Base-by-base conservation (phyloP, 2,113 vertebrate genomes). In the Cygnus buccinator region DNA sequence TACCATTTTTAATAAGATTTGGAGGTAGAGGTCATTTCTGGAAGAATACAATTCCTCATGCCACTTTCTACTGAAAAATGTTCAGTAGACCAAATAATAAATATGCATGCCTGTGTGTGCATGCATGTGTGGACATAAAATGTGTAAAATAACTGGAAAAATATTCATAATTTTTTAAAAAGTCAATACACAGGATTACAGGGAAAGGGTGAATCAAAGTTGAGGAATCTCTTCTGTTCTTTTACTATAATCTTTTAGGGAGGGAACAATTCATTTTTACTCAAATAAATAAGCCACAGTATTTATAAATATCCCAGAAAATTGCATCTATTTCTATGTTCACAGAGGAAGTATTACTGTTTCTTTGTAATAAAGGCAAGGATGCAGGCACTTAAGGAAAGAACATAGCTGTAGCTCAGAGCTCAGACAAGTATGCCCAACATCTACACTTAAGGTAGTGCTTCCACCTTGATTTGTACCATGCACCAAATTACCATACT, bases 101-200 rank as follows among this genome's bases (percentile, higher is more conserved):
- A 33, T 8, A 10, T 1, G 11, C 31, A n/a, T 58, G 35, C 61
- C 61, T 44, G 23, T 31, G 28, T 23, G 10, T 6, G 5, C 7
- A 10, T 1, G 1, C 31, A 28, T 0, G 5, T 17, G 50, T 52
- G 50, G 50, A 37, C 2, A 48, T 29, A 0, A 22, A 48, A 15
- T 8, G 2, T 43, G 33, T 44, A 68, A 89, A 62, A 72, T 33
- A 66, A 48, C 19, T 52, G n/a, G 50, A 50, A 71, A 85, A 62
- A 63, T 17, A 48, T 23, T 39, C 8, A 26, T 41, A n/a, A 14
- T 37, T 54, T 29, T 59, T 79, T 33, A 10, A 39, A 14, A 71
- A 54, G 16, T 20, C 8, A n/a, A 37, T 21, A 55, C 7, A 23
- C 5, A 4, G 7, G 6, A 74, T 46, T 74, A 54, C 65, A 73